Evolutionary conservation across 2,797 vertebrate genomes (phyloP), one percentile per base, ranked within the genome.

Genomic region (Enteromius radiatus): DNA sequence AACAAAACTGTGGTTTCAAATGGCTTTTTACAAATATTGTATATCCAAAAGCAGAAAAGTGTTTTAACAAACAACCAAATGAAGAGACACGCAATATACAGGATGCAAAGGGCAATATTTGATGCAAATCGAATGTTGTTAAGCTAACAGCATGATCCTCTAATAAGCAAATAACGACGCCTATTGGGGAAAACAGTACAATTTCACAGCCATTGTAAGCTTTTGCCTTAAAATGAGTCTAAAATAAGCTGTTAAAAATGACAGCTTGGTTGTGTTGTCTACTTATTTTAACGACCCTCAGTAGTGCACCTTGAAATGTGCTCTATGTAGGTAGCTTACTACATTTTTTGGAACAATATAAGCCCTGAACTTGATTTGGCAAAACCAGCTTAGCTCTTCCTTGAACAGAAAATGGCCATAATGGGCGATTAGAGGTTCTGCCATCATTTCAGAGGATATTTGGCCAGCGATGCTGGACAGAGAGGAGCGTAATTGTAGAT

Each of bases 401-500:
- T 52, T 33, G 45, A 75, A 54, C 31, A 23, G 71, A 74, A 75
- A 75, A 56, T 56, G 31, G 8, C 71, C 49, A 23, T 38, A 26
- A 75, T 75, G 31, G 71, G 12, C 4, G 31, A 75, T 75, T 75
- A 56, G 71, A 74, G 49, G 31, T 56, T 4, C 31, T 38, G 21
- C 49, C 71, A 75, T 54, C 11, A 23, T 38, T 75, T 75, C 14
- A 17, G 12, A 75, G 49, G 49, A 75, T 56, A 23, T 74, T 23
- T 74, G 31, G 71, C 49, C 19, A 0, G 3, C 9, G 71, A 75
- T 38, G 33, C 8, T 17, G 21, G 33, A 75, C 31, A 5, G 49
- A 38, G 49, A 56, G 49, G 52, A 36, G 36, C 7, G 7, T 56
- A 38, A 74, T 56, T 74, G 49, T 2, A 36, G 31, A 74, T 36